Evolutionary conservation across 2,797 vertebrate genomes (phyloP), one percentile per base, ranked within the genome.

Genomic region (Perodicticus potto): DNA sequence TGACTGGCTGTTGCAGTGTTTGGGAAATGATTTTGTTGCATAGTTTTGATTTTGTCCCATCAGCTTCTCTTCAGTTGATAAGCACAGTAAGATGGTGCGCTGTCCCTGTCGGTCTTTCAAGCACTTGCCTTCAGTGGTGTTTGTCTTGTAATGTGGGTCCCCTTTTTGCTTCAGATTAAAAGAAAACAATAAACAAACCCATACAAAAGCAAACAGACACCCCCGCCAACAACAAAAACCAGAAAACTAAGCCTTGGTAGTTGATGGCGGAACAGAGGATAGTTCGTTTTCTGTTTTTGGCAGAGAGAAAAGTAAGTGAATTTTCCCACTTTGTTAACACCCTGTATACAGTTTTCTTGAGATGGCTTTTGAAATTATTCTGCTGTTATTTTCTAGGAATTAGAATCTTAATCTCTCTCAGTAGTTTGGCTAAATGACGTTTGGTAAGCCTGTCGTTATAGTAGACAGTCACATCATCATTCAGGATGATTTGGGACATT

Each of bases 401-500:
- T 77, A 55, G 55, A 65, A 67, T 43, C 10, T 25, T 37, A 61
- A 29, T 67, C 5, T 25, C 25, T 70, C 25, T 34, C 43, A 22
- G 2, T 89, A 49, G 13, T 76, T 85, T 57, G 55, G 11, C 7
- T 19, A 19, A 73, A 45, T 70, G 40, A 72, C 86, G 55, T 87
- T 86, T 80, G 74, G 32, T 78, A 27, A 69, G 92, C 22, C 12
- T 63, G 53, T 59, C 45, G 76, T 95, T 94, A 49, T 2, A 73
- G 23, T 78, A 53, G 29, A 53, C 49, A 16, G 14, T 53, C 45
- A 45, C 10, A 32, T 77, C 43, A 13, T 59, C 13, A 85, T 40
- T 40, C 7, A 78, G 84, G 88, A 73, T 27, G 40, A 78, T 91
- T 83, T 87, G 27, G 72, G 53, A 94, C 82, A 25, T 88, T 82